A percentile compares a stretch with the other conserved stretches of the same genome.
These are phyloP conservation scores for Parotocinclus haroldoi DNA, from an alignment of 2,797 vertebrate genomes.

Conservation along the genomic window DNA sequence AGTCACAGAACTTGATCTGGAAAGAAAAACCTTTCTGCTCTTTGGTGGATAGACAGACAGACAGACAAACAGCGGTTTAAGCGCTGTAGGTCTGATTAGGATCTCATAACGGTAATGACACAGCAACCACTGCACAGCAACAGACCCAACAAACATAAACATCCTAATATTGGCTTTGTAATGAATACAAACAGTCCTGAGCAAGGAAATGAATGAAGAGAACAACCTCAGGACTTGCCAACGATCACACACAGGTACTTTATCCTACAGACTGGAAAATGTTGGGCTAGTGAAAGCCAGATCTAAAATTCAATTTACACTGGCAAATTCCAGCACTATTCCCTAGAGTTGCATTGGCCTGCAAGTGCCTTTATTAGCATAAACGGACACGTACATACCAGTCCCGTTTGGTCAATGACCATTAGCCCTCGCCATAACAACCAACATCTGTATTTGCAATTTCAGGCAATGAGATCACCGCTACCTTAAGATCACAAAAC, in stretches of 20 bases:
- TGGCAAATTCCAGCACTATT: not conserved
- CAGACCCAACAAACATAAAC: conserved; percentile 25
- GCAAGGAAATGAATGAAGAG: not conserved
- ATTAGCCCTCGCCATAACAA: conserved; percentile 43
- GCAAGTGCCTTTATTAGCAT: conserved; percentile 27
- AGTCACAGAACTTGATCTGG: not conserved
- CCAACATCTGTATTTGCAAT: conserved; percentile 48
- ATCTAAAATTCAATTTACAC: conserved; percentile 2
- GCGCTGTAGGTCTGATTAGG: conserved; percentile 5
- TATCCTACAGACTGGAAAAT: conserved; percentile 5
- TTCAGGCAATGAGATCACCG: conserved; percentile 29
- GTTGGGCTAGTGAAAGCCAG: not conserved
- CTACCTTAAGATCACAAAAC: conserved; percentile 13
- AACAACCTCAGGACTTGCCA: conserved; percentile 15
- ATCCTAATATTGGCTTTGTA: conserved; percentile 11
- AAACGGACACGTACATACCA: conserved; percentile 31
- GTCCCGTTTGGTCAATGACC: conserved; percentile 33
- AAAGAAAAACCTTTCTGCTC: not conserved
- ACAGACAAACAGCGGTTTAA: conserved; percentile 6
- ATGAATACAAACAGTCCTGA: not conserved
- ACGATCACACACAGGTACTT: conserved; percentile 13
- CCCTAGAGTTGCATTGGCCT: conserved; percentile 17
- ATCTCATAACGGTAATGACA: conserved; percentile 14
- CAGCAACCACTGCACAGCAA: conserved; percentile 28
- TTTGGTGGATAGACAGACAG: conserved; percentile 1